These are phyloP conservation scores for Liparis tanakae DNA, from an alignment of 2,797 vertebrate species.

Conservation along the genomic window DNA sequence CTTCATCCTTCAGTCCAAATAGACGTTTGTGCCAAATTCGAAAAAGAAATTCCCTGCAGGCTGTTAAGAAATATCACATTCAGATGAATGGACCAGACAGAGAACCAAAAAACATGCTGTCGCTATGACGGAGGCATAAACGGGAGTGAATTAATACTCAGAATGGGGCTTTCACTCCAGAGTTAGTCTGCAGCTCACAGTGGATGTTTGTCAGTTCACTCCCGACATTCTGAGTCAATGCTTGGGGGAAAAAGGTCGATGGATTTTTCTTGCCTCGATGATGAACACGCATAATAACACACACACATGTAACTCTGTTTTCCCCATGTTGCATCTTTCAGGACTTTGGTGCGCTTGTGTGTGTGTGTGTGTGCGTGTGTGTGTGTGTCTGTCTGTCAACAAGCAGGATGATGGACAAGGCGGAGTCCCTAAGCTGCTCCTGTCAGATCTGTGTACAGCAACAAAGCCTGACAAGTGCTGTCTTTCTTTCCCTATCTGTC, in stretches of 20 bases:
- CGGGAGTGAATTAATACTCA: not conserved
- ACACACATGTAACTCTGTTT: constrained; percentile 26
- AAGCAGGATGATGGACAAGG: constrained; percentile 68
- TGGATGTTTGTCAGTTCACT: not conserved
- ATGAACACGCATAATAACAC: constrained; percentile 4
- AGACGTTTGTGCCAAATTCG: no score
- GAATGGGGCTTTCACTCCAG: not conserved
- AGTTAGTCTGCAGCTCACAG: not conserved
- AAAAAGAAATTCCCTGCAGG: not conserved
- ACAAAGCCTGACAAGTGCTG: constrained; percentile 59
- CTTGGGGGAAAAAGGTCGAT: constrained; percentile 1
- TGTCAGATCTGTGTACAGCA: constrained; percentile 65
- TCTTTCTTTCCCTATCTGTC: constrained; percentile 39
- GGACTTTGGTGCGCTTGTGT: constrained; percentile 16
- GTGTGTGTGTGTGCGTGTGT: constrained; percentile 24
- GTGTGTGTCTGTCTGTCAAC: constrained; percentile 51
- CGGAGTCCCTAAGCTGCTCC: constrained; percentile 72
- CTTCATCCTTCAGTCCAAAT: no score
- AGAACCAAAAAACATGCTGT: not conserved
- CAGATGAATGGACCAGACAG: not conserved
- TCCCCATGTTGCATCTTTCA: constrained; percentile 58
- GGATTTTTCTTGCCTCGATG: not conserved
- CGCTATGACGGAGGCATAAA: not conserved
- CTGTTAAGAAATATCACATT: no score
- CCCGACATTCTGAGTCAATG: constrained; percentile 10